These are phyloP conservation scores for Sinodicranocentrus sp. DNA, from an alignment of 2,888 invertebrate species.

Conservation along the genomic window DNA sequence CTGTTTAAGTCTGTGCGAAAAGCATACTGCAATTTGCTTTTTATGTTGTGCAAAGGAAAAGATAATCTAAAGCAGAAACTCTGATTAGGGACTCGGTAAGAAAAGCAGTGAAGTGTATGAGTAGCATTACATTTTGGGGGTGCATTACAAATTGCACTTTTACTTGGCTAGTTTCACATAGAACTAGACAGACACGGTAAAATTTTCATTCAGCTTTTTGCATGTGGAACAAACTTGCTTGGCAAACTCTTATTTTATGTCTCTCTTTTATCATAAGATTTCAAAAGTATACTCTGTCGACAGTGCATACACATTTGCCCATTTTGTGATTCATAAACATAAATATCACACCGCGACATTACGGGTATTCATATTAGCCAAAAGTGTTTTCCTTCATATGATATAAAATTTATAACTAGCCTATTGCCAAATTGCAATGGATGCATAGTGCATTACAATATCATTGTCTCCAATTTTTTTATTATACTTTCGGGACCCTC, in stretches of 20 bases:
- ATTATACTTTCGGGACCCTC: constrained; percentile 42
- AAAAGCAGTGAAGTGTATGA: not conserved
- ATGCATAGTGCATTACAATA: constrained; percentile 11
- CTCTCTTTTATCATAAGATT: not conserved
- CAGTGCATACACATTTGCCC: constrained; percentile 3
- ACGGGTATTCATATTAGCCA: not conserved
- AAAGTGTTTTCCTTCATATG: not conserved
- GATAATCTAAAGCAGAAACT: not conserved
- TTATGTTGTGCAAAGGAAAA: constrained; percentile 11
- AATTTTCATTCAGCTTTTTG: not conserved
- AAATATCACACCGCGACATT: too few relatives aligned
- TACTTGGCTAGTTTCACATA: not conserved
- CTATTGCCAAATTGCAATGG: constrained; percentile 1
- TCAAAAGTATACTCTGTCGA: not conserved
- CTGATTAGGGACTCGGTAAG: not conserved
- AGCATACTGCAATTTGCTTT: not conserved
- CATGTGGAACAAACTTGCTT: too few relatives aligned
- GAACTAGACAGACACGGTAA: not conserved
- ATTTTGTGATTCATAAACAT: constrained; percentile 8
- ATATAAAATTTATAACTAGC: not conserved
- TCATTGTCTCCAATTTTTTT: constrained; percentile 12
- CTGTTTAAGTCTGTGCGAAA: too few relatives aligned
- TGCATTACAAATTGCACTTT: constrained; percentile 38
- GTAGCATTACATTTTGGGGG: constrained; percentile 16
- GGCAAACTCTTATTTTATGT: too few relatives aligned